Evolutionary conservation across 2,797 vertebrate genomes (phyloP).

Genomic region (Eidolon dupreanum): DNA sequence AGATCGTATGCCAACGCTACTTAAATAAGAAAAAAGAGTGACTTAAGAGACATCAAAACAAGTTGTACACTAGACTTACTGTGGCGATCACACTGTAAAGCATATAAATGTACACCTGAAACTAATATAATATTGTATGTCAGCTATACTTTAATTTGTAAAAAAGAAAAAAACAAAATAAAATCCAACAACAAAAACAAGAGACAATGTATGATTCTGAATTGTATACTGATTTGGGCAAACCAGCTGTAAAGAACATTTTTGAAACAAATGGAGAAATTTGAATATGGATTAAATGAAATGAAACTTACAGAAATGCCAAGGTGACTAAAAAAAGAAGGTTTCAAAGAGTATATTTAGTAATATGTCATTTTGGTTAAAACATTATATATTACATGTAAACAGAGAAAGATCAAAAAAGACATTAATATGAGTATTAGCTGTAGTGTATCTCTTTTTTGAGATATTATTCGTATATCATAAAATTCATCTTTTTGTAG

Average conservation of each 20-base stretch:
- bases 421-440: neutral
- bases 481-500: neutral
- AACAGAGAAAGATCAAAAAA: neutral
- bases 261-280: neutral
- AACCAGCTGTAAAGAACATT: constrained; percentile 24
- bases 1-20: neutral
- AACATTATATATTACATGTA: neutral
- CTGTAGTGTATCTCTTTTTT: neutral
- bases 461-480: neutral
- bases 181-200: neutral
- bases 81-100: neutral
- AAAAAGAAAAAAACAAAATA: neutral
- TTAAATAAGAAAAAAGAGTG: neutral
- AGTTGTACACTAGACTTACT: neutral
- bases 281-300: neutral
- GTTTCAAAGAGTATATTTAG: neutral
- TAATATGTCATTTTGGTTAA: constrained; percentile 7
- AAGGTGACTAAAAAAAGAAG: neutral
- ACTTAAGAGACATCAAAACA: constrained; percentile 14
- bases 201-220: neutral
- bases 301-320: constrained; percentile 18
- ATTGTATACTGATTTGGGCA: neutral
- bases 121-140: neutral
- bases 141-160: neutral
- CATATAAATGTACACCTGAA: neutral